A percentile compares a stretch with the other conserved stretches of the same genome.
phyloP scores from a whole-genome alignment of 2,113 vertebrate genomes.

The Pundamilia nyererei region DNA sequence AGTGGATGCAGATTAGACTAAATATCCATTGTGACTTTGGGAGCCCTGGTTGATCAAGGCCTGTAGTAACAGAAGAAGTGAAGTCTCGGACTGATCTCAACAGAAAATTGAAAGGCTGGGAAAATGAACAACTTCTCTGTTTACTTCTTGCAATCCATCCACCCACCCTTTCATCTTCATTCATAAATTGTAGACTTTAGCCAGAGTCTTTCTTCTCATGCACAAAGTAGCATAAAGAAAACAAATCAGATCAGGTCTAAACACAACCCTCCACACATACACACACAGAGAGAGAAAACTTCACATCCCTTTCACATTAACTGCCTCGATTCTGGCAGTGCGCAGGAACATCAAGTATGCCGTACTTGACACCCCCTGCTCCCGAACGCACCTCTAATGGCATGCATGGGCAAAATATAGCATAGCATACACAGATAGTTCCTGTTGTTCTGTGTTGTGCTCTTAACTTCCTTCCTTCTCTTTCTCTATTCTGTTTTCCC shows the following conservation, averaged over 20 bases:
- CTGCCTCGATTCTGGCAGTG: background rate
- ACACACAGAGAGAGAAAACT: background rate
- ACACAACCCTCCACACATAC: background rate
- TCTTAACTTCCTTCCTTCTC: conserved; percentile 9
- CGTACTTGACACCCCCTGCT: background rate
- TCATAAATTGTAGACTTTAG: background rate
- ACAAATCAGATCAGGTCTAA: conserved; percentile 10
- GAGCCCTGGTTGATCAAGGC: background rate
- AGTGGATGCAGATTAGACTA: background rate
- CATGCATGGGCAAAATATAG: background rate
- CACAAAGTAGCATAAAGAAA: conserved; percentile 6
- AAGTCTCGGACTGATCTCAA: background rate
- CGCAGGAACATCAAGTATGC: background rate
- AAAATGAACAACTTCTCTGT: background rate
- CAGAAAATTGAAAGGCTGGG: background rate
- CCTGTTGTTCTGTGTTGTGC: conserved; percentile 29
- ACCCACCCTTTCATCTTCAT: background rate
- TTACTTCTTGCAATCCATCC: background rate
- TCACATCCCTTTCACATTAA: background rate
- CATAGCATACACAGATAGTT: background rate
- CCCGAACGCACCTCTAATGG: background rate
- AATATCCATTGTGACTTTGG: background rate
- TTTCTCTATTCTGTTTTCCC: conserved; percentile 30
- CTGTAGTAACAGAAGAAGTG: background rate
- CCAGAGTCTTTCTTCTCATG: background rate